Conservation (phyloP, 1,140 invertebrate genomes). For the Zaprionus taronus region DNA sequence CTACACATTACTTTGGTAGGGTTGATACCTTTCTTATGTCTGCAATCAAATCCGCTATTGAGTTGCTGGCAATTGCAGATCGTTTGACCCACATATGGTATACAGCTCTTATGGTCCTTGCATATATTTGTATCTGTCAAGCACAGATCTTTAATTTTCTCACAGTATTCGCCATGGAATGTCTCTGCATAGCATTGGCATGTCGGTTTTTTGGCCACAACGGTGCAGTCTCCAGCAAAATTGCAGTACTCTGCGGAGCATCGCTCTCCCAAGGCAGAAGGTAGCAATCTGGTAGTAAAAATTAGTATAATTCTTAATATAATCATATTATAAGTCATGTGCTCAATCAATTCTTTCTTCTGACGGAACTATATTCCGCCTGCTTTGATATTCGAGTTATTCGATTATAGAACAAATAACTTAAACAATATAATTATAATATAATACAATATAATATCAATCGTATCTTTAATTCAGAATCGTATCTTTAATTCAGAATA, state of each 20-base stretch:
- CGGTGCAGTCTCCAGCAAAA: slow-evolving; percentile 30
- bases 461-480: too few species aligned
- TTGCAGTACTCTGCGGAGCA: slow-evolving; percentile 44
- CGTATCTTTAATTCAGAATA: too few species aligned
- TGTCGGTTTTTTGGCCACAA: slow-evolving; percentile 9
- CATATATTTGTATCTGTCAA: slow-evolving; percentile 15
- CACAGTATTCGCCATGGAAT: slow-evolving; percentile 32
- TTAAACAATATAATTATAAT: too few species aligned
- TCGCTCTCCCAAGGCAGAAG: background rate
- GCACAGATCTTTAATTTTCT: slow-evolving; percentile 28
- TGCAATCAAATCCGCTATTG: background rate
- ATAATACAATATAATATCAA: too few species aligned
- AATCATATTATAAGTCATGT: background rate
- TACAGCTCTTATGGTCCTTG: slow-evolving; percentile 3
- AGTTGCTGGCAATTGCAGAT: slow-evolving; percentile 7
- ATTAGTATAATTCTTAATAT: background rate
- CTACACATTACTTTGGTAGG: slow-evolving; percentile 20
- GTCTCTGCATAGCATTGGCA: slow-evolving; percentile 33
- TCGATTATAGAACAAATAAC: too few species aligned
- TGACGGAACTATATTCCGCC: too few species aligned
- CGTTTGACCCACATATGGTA: slow-evolving; percentile 28
- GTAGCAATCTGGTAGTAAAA: background rate
- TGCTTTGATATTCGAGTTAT: too few species aligned
- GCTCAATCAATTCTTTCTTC: background rate
- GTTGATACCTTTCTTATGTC: background rate